These are phyloP conservation scores for Leptopilina syphax DNA, from an alignment of 2,888 invertebrate species.

Conservation along the genomic window DNA sequence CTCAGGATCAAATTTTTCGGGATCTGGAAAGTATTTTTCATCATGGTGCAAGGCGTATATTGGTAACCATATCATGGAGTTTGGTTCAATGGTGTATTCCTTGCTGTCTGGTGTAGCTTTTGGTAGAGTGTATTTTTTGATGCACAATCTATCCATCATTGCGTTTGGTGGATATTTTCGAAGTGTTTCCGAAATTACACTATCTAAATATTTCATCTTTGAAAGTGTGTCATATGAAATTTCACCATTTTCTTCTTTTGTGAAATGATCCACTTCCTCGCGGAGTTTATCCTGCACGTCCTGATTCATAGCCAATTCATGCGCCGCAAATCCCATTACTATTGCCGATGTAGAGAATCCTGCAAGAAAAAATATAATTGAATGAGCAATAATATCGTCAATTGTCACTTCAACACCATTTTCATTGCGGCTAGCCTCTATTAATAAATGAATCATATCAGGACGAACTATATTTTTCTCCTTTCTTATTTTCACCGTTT, in stretches of 20 bases:
- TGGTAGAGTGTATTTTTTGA: constrained; percentile 76
- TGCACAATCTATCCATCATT: constrained; percentile 78
- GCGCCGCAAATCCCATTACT: constrained; percentile 58
- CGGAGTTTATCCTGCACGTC: constrained; percentile 76
- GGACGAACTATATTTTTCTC: constrained; percentile 72
- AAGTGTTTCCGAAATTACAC: constrained; percentile 75
- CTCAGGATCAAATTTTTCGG: constrained; percentile 63
- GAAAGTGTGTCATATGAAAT: constrained; percentile 59
- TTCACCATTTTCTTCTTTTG: constrained; percentile 36
- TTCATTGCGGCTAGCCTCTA: constrained; percentile 73
- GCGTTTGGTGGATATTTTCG: constrained; percentile 78
- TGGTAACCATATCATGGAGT: constrained; percentile 49
- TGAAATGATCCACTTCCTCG: constrained; percentile 64
- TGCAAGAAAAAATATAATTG: constrained; percentile 68
- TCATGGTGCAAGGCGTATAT: constrained; percentile 59
- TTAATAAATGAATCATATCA: constrained; percentile 80
- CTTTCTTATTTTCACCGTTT: constrained; percentile 58
- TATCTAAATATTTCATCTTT: constrained; percentile 65
- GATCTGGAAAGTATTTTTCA: constrained; percentile 60
- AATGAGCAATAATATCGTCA: constrained; percentile 77
- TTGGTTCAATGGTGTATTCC: constrained; percentile 47
- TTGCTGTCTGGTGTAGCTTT: constrained; percentile 54
- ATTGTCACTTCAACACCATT: constrained; percentile 46
- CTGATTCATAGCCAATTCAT: constrained; percentile 70
- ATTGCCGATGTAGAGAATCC: constrained; percentile 65